Conservation (phyloP, 1,140 invertebrate genomes). For the Riptortus pedestris region DNA sequence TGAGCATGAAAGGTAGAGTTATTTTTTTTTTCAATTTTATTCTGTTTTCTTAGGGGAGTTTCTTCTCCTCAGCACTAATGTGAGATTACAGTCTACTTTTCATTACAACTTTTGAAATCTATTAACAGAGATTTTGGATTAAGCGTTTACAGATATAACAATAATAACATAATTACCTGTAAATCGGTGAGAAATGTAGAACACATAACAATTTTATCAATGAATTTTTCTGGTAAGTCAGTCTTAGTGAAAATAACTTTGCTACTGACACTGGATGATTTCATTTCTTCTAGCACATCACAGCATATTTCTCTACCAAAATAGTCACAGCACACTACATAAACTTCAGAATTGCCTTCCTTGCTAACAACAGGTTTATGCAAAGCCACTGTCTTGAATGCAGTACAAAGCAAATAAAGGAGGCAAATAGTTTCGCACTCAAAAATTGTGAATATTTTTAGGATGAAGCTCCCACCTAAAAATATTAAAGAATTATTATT, state of each 20-base stretch:
- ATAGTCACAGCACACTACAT: conserved; percentile 67
- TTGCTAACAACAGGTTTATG: conserved; percentile 87
- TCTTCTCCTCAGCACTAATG: no score
- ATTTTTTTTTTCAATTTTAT: no score
- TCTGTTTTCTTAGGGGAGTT: no score
- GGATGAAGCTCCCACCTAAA: conserved; percentile 63
- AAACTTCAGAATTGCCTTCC: conserved; percentile 87
- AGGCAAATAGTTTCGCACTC: conserved; percentile 68
- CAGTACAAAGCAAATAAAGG: conserved; percentile 65
- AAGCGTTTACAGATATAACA: no score
- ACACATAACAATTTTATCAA: conserved; percentile 55
- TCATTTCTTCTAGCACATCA: background rate
- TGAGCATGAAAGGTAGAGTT: no score
- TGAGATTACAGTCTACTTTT: no score
- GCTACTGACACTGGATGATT: background rate
- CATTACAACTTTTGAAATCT: no score
- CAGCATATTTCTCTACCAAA: conserved; percentile 37
- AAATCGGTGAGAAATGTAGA: conserved; percentile 37
- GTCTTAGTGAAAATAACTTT: conserved; percentile 41
- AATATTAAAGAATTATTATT: conserved; percentile 28
- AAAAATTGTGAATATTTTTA: conserved; percentile 91
- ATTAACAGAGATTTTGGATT: no score
- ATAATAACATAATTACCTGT: background rate
- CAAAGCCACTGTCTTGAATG: conserved; percentile 59
- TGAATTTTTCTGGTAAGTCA: conserved; percentile 52